A percentile compares a stretch with the other conserved stretches of the same genome.
Conservation (phyloP, 2,888 invertebrate species). For the Hydroisotoma schaefferi region DNA sequence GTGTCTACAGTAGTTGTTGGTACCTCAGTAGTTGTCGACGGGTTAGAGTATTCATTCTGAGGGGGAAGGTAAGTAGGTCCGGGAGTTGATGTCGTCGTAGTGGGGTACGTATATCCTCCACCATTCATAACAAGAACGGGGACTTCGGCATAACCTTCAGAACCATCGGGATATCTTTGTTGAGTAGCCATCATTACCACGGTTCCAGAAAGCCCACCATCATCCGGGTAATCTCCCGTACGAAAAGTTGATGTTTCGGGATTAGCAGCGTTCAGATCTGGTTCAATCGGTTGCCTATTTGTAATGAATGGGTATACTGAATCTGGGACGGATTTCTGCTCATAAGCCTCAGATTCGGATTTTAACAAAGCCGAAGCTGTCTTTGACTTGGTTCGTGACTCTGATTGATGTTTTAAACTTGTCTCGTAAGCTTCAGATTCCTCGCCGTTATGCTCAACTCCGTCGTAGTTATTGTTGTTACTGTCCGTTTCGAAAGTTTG, state of each 20-base stretch:
- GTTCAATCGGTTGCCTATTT: slow-evolving; percentile 15
- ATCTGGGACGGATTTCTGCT: slow-evolving; percentile 29
- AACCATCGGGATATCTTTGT: slow-evolving; percentile 40
- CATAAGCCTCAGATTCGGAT: slow-evolving; percentile 46
- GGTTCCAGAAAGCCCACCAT: slow-evolving; percentile 20
- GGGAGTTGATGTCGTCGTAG: slow-evolving; percentile 15
- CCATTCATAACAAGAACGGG: slow-evolving; percentile 35
- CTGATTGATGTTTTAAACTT: slow-evolving; percentile 28
- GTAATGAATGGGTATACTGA: slow-evolving; percentile 38
- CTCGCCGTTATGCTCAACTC: slow-evolving; percentile 24
- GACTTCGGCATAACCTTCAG: slow-evolving; percentile 40
- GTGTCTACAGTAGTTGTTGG: slow-evolving; percentile 14
- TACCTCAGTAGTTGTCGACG: slow-evolving; percentile 10
- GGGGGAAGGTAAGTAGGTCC: slow-evolving; percentile 24
- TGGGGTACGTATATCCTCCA: slow-evolving; percentile 23
- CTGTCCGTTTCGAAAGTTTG: slow-evolving; percentile 1
- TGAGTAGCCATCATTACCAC: slow-evolving; percentile 44
- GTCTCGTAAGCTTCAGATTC: slow-evolving; percentile 33
- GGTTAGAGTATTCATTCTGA: slow-evolving; percentile 6
- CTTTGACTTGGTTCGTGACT: slow-evolving; percentile 32
- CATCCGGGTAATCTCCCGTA: slow-evolving; percentile 7
- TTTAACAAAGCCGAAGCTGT: slow-evolving; percentile 30
- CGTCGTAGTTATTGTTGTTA: neutral
- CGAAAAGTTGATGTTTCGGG: too few species aligned
- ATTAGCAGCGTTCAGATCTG: neutral